phyloP scores from a whole-genome alignment of 1,140 invertebrate genomes.

The Eupeodes corollae region DNA sequence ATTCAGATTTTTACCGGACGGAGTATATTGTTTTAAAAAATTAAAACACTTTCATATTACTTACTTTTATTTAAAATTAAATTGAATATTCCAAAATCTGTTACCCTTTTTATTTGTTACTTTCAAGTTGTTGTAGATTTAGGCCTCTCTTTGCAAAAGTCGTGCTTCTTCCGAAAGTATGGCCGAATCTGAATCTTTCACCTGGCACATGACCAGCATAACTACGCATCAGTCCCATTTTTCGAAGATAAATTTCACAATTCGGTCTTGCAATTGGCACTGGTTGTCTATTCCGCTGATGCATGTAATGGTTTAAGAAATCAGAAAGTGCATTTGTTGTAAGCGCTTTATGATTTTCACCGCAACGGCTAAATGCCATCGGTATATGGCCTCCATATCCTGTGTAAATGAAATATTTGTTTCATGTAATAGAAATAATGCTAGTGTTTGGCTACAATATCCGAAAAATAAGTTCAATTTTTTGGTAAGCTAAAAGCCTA shows the following conservation, averaged over 20 bases:
- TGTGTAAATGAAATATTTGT: slow-evolving; percentile 18
- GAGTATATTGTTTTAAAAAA: too few species aligned
- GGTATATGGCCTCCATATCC: slow-evolving; percentile 56
- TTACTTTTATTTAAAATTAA: too few species aligned
- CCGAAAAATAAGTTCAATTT: slow-evolving; percentile 1
- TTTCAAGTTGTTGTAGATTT: slow-evolving; percentile 17
- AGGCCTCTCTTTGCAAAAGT: slow-evolving; percentile 58
- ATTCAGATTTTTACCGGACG: too few species aligned
- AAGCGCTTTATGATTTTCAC: slow-evolving; percentile 46
- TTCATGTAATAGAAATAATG: neutral
- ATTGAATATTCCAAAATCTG: too few species aligned
- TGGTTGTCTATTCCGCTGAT: slow-evolving; percentile 45
- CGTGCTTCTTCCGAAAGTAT: slow-evolving; percentile 57
- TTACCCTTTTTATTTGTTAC: too few species aligned
- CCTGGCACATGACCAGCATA: slow-evolving; percentile 64
- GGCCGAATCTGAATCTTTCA: slow-evolving; percentile 50
- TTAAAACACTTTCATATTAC: too few species aligned
- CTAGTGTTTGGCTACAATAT: slow-evolving; percentile 3
- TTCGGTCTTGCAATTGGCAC: slow-evolving; percentile 23
- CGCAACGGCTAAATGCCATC: slow-evolving; percentile 50
- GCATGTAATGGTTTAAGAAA: slow-evolving; percentile 56
- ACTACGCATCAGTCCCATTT: slow-evolving; percentile 57
- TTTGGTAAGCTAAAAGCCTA: neutral
- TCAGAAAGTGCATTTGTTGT: slow-evolving; percentile 52
- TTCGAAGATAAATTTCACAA: slow-evolving; percentile 53